phyloP scores from a whole-genome alignment of 2,113 vertebrate genomes.

The Chlorodrepanis virens region DNA sequence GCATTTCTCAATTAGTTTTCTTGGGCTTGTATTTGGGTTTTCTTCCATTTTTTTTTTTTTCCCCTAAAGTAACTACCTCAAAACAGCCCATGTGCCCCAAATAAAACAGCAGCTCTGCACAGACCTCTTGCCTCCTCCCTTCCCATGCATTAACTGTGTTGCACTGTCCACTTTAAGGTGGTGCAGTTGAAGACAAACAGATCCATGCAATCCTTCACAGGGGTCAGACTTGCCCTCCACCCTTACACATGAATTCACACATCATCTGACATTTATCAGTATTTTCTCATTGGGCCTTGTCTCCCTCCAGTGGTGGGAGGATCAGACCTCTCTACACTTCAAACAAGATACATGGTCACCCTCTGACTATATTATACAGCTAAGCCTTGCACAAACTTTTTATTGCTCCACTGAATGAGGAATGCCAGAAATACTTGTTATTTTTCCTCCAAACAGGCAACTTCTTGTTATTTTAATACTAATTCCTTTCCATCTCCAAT shows the following conservation, averaged over 20 bases:
- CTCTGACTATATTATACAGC: not conserved
- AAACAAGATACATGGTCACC: not conserved
- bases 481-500: not conserved
- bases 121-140: not conserved
- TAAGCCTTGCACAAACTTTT: not conserved
- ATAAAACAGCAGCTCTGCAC: not conserved
- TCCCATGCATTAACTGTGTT: not conserved
- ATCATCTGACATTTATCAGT: not conserved
- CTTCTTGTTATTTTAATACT: not conserved
- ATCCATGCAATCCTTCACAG: not conserved
- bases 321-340: not conserved
- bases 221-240: not conserved
- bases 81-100: rapidly evolving
- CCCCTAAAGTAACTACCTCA: not conserved
- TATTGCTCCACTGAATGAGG: not conserved
- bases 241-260: not conserved
- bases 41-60: not conserved
- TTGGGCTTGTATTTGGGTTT: not conserved
- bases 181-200: not conserved
- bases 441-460: not conserved
- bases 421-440: not conserved
- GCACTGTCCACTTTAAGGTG: not conserved
- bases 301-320: slow-evolving; percentile 19
- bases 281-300: slow-evolving; percentile 1
- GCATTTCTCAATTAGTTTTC: not conserved